Percentiles rank a stretch among this genome's conserved stretches.
phyloP scores from a whole-genome alignment of 2,797 vertebrate species.

The Melanotaenia parkinsoni region DNA sequence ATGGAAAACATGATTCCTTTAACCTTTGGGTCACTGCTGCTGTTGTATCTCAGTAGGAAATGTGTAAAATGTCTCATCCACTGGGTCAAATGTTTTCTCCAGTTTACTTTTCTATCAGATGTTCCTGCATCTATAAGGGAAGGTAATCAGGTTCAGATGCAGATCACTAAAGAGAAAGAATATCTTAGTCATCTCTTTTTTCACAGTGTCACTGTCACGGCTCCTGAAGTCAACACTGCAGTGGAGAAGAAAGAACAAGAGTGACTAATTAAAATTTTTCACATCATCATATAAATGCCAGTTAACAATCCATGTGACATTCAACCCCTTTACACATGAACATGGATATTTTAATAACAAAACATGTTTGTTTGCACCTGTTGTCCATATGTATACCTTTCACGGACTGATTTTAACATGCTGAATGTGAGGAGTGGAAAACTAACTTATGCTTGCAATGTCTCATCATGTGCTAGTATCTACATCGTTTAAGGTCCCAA shows the following conservation, averaged over 20 bases:
- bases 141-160: slow-evolving; percentile 12
- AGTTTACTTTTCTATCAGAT: slow-evolving; percentile 25
- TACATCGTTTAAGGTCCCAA: no score
- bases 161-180: slow-evolving; percentile 9
- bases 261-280: background rate
- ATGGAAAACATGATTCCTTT: slow-evolving; percentile 68
- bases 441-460: no score
- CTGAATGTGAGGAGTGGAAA: no score
- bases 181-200: slow-evolving; percentile 26
- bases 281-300: background rate
- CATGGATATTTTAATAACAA: no score
- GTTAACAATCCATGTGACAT: background rate
- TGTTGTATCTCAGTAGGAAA: slow-evolving; percentile 21
- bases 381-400: no score
- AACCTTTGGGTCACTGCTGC: slow-evolving; percentile 8
- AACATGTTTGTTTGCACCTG: no score
- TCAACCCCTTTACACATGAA: background rate
- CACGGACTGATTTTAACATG: no score
- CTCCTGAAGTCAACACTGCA: slow-evolving; percentile 5
- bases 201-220: background rate
- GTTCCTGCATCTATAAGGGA: background rate
- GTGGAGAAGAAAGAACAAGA: slow-evolving; percentile 41
- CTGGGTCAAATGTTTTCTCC: slow-evolving; percentile 1
- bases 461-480: no score
- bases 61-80: slow-evolving; percentile 12